Evolutionary conservation across 1,140 invertebrate genomes (phyloP), one percentile per base, ranked within the genome.

Genomic region (Grapholita molesta): DNA sequence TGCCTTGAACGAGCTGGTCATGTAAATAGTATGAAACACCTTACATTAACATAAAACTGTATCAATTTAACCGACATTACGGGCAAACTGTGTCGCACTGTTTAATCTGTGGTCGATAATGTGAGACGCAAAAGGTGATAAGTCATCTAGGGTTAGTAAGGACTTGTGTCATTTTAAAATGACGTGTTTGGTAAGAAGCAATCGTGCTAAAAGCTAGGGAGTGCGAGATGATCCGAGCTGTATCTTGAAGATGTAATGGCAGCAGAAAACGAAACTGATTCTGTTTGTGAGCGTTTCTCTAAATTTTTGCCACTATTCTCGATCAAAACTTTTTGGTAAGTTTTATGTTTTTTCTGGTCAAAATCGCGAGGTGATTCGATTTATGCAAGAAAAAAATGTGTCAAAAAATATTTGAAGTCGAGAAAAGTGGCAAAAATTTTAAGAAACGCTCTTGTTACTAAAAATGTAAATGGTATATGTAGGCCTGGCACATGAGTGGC

Each of bases 161-260:
- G 1, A 6, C n/a, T n/a, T 38, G 15, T 15, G 35, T 3, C 35
- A 9, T 15, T 15, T 6, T 38, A 38, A 2, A n/a, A 38, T 38
- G n/a, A n/a, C 4, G n/a, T 3, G 12, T n/a, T n/a, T 12, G 1
- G 55, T 28, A 4, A 61, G 55, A 30, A 61, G 24, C 55, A 61
- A 61, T 61, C 55, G 55, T 28, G 55, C 55, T 61, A 61, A 61
- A 61, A 61, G 55, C 55, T 25, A 25, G 8, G 23, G 53, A 61
- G 55, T n/a, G 24, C 24, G 24, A 25, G 25, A 28, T 28, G 24
- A 30, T 28, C 24, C 24, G 11, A 21, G 55, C 24, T 61, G 25
- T 28, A 25, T n/a, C 55, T 61, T 61, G 24, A 61, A 61, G 55
- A 61, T n/a, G 55, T 61, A 61, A 12, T 5, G 55, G n/a, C 18